Base-by-base conservation (phyloP, 2,797 vertebrate species). In the Xenentodon cancila region DNA sequence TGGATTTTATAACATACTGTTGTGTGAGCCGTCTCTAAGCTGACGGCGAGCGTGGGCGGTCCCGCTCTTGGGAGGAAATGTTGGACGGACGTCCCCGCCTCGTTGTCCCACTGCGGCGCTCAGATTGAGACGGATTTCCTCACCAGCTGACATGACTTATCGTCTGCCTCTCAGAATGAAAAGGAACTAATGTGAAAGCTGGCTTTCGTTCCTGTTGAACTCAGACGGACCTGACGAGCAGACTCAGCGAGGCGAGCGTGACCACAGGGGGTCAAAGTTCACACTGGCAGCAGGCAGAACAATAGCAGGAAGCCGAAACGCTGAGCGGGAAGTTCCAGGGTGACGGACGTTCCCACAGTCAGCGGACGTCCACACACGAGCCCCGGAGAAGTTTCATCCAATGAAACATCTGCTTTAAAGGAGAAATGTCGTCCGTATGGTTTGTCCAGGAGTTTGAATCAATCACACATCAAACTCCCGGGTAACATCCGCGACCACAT, bases 71-170 rank as follows among this genome's bases (percentile, higher is more conserved):
- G 92, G 93, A 95, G 95, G 95, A 95, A 96, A 92, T 70, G 77
- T 80, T 64, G 11, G 80, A 88, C 84, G 90, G 94, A 96, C 95
- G 94, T 96, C 95, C 75, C 18, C 93, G 25, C 25, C 3, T 94
- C 42, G 32, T 40, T 0, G 53, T 91, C 88, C 90, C 53, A 90
- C 91, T 86, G 86, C 87, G 88, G 85, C 85, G 0, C 75, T 62
- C 84, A 82, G 89, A 93, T 77, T 51, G 90, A 88, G 87, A 93
- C 89, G 88, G 94, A 96, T 95, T 95, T 94, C 93, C 91, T 91
- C 66, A 56, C 92, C 73, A 75, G 68, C 80, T 84, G 84, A 82
- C 74, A 55, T 21, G 25, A 5, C 25, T 25, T 3, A 25, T 25
- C 5, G 6, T 55, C 53, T 51, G 66, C 46, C 53, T 47, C 69